Conservation (phyloP, 1,140 invertebrate genomes). For the Carcinoscorpius rotundicauda region DNA sequence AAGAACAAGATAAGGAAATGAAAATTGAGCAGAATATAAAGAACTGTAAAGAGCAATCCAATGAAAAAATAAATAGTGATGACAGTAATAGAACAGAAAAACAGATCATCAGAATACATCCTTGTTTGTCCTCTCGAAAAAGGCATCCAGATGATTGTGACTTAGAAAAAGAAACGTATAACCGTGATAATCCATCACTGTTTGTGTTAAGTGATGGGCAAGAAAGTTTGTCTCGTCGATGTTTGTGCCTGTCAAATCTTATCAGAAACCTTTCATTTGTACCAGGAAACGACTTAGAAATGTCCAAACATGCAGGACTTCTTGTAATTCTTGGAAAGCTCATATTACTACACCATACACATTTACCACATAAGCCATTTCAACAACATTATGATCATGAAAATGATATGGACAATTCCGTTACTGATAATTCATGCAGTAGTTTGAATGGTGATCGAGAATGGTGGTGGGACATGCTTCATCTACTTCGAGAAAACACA, state of each 20-base stretch:
- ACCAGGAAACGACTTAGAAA: conserved; percentile 86
- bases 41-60: too few species aligned
- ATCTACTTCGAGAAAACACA: conserved; percentile 82
- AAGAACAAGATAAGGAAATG: too few species aligned
- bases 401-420: conserved; percentile 60
- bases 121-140: conserved; percentile 32
- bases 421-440: conserved; percentile 42
- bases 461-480: conserved; percentile 94
- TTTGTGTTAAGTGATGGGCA: conserved; percentile 71
- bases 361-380: conserved; percentile 44
- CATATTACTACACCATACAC: conserved; percentile 76
- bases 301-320: conserved; percentile 77
- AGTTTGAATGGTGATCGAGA: conserved; percentile 34
- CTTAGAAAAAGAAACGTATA: conserved; percentile 85
- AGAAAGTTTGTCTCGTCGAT: conserved; percentile 71
- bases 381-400: conserved; percentile 63
- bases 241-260: conserved; percentile 78
- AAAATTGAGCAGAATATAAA: too few species aligned
- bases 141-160: conserved; percentile 61
- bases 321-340: conserved; percentile 78
- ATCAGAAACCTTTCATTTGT: conserved; percentile 93
- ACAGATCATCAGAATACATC: too few species aligned
- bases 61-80: too few species aligned
- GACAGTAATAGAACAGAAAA: too few species aligned
- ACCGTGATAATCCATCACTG: conserved; percentile 77